Conservation (phyloP, 2,888 invertebrate genomes). For the Dexiosoma caninum region DNA sequence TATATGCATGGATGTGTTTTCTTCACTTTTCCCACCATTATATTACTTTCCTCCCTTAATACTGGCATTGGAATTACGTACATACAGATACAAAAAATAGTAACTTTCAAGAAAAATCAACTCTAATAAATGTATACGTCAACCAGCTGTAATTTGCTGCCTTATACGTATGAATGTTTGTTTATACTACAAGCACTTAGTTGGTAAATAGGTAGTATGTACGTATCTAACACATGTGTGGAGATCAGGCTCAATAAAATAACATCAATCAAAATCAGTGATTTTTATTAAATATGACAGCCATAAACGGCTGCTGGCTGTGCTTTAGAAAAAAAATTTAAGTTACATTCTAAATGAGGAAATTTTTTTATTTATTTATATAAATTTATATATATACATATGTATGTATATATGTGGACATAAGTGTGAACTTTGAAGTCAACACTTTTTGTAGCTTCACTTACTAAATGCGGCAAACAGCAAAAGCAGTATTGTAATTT, state of each 20-base stretch:
- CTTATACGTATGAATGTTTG: not conserved
- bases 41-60: not conserved
- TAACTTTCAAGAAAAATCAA: slow-evolving; percentile 12
- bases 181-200: not conserved
- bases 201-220: not conserved
- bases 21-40: not conserved
- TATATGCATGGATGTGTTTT: no score
- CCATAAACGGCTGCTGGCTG: slow-evolving; percentile 65
- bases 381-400: not conserved
- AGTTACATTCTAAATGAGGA: slow-evolving; percentile 16
- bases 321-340: slow-evolving; percentile 38
- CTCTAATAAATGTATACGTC: slow-evolving; percentile 25
- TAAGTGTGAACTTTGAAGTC: slow-evolving; percentile 22
- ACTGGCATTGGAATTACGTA: not conserved
- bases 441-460: not conserved
- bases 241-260: slow-evolving; percentile 47
- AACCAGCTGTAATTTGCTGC: not conserved
- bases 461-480: not conserved
- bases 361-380: not conserved
- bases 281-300: slow-evolving; percentile 77
- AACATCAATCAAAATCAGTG: slow-evolving; percentile 76
- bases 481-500: not conserved
- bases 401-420: not conserved
- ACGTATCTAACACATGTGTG: not conserved
- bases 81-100: not conserved